phyloP scores from a whole-genome alignment of 2,797 vertebrate genomes.

The Aselliscus stoliczkanus region DNA sequence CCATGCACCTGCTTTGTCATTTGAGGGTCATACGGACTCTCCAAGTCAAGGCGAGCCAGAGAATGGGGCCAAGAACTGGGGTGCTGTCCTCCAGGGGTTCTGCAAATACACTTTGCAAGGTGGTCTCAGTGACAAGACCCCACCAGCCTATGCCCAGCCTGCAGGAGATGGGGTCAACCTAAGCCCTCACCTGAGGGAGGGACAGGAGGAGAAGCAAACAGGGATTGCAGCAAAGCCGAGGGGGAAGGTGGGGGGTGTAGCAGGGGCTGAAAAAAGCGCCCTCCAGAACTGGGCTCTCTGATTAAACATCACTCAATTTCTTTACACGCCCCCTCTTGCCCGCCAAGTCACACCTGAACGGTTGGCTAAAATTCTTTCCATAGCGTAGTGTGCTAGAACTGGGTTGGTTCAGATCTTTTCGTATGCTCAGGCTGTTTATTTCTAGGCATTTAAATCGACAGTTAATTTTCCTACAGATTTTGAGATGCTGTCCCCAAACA shows the following conservation, averaged over 20 bases:
- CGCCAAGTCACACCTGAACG: neutral
- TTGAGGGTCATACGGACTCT: neutral
- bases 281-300: neutral
- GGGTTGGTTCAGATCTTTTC: neutral
- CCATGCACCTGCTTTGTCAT: neutral
- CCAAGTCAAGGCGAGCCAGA: neutral
- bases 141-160: neutral
- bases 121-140: neutral
- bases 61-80: neutral
- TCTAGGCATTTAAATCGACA: neutral
- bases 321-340: too few relatives aligned
- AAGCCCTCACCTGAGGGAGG: neutral
- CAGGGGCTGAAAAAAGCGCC: neutral
- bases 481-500: neutral
- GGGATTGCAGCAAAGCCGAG: too few relatives aligned
- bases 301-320: neutral
- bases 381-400: neutral
- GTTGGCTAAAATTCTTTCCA: neutral
- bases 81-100: neutral
- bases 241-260: too few relatives aligned
- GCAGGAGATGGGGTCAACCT: neutral
- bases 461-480: neutral
- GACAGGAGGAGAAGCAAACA: accelerated
- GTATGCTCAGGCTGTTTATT: neutral
- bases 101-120: neutral